phyloP scores from a whole-genome alignment of 2,888 invertebrate species.

The Conistra vaccinii region DNA sequence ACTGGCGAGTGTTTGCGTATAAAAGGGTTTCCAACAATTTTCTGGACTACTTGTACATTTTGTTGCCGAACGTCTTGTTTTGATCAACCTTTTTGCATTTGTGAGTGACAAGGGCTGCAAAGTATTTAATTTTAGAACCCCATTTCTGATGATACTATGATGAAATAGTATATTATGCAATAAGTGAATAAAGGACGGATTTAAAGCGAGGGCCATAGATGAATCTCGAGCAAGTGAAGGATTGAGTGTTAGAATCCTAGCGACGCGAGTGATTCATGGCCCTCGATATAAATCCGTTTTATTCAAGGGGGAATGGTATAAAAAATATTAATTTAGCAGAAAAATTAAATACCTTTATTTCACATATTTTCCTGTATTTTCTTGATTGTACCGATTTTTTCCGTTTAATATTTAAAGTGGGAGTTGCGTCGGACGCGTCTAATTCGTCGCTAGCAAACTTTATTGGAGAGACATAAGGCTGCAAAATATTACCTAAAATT shows the following conservation, averaged over 20 bases:
- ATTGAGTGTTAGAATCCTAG: too few relatives aligned
- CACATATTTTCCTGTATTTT: conserved; percentile 67
- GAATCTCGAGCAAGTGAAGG: too few relatives aligned
- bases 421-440: conserved; percentile 58
- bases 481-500: conserved; percentile 89
- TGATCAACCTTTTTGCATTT: conserved; percentile 47
- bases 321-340: background rate
- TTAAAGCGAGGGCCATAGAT: too few relatives aligned
- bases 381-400: conserved; percentile 68
- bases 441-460: conserved; percentile 79
- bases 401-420: conserved; percentile 67
- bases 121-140: conserved; percentile 3
- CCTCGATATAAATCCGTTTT: too few relatives aligned
- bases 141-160: background rate
- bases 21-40: conserved; percentile 65
- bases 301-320: too few relatives aligned
- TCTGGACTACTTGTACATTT: conserved; percentile 66
- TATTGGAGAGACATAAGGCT: conserved; percentile 88
- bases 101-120: conserved; percentile 47
- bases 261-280: too few relatives aligned
- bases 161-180: too few relatives aligned
- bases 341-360: conserved; percentile 62
- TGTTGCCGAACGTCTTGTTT: conserved; percentile 31
- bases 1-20: conserved; percentile 62
- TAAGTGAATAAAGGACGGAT: too few relatives aligned